A percentile compares a stretch with the other conserved stretches of the same genome.
phyloP scores from a whole-genome alignment of 2,797 vertebrate genomes.

The Falco rusticolus region DNA sequence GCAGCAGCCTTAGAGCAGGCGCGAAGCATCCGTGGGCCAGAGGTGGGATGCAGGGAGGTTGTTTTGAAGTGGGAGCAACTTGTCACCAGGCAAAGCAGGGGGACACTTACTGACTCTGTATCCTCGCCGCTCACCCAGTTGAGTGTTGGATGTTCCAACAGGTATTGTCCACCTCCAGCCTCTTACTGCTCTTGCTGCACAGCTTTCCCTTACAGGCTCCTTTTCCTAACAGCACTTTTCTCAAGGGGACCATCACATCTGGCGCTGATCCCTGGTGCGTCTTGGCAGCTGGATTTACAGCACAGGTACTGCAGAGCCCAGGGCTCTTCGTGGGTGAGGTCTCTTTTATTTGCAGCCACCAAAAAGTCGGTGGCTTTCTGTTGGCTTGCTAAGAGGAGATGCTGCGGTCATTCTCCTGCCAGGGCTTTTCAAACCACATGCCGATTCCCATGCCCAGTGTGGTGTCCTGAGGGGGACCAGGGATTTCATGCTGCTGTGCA shows the following conservation, averaged over 20 bases:
- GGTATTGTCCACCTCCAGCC: neutral
- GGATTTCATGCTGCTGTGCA: fast-evolving
- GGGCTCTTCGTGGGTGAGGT: neutral
- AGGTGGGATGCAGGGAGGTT: neutral
- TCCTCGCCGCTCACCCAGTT: neutral
- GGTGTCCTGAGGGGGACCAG: neutral
- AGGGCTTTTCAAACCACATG: neutral
- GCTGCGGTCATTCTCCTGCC: neutral
- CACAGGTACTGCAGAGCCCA: neutral
- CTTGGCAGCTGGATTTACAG: neutral
- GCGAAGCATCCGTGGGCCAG: fast-evolving
- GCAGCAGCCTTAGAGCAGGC: neutral
- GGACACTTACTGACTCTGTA: fast-evolving
- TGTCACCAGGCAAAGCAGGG: neutral
- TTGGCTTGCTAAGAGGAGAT: neutral
- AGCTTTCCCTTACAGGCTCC: neutral
- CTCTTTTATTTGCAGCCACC: neutral
- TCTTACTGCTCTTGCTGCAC: neutral
- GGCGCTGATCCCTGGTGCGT: fast-evolving
- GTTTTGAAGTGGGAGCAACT: neutral
- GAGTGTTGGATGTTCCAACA: neutral
- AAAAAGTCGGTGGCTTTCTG: neutral
- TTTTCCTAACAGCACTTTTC: neutral
- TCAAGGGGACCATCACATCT: neutral
- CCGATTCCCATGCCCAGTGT: neutral